phyloP scores from a whole-genome alignment of 1,140 invertebrate species.

The Temnothorax nylanderi region DNA sequence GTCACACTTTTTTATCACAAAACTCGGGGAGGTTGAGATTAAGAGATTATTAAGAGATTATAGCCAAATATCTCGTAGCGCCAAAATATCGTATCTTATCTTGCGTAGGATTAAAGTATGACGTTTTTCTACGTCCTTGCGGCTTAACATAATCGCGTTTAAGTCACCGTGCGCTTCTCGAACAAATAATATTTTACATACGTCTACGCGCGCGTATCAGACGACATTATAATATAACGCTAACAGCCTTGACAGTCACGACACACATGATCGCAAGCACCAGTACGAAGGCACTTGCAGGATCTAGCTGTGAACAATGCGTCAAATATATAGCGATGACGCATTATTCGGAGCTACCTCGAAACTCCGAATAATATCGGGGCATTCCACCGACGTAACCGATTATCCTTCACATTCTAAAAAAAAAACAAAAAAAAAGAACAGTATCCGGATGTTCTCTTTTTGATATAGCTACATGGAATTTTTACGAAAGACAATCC shows the following conservation, averaged over 20 bases:
- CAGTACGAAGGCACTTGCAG: neutral
- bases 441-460: neutral
- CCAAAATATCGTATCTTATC: neutral
- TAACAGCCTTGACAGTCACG: slow-evolving; percentile 23
- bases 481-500: neutral
- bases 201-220: neutral
- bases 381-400: neutral
- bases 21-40: neutral
- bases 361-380: slow-evolving; percentile 22
- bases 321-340: slow-evolving; percentile 38
- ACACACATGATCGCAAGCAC: neutral
- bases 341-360: neutral
- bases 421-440: neutral
- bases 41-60: neutral
- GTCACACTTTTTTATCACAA: neutral
- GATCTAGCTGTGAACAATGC: slow-evolving; percentile 39
- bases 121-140: neutral
- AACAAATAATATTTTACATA: slow-evolving; percentile 42
- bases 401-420: slow-evolving; percentile 18
- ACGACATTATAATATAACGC: slow-evolving; percentile 18
- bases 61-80: neutral
- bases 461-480: too few relatives aligned
- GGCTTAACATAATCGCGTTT: neutral
- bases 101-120: neutral
- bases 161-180: neutral